Evolutionary conservation across 1,140 invertebrate species (phyloP).

Genomic region (Trachymyrmex septentrionalis): DNA sequence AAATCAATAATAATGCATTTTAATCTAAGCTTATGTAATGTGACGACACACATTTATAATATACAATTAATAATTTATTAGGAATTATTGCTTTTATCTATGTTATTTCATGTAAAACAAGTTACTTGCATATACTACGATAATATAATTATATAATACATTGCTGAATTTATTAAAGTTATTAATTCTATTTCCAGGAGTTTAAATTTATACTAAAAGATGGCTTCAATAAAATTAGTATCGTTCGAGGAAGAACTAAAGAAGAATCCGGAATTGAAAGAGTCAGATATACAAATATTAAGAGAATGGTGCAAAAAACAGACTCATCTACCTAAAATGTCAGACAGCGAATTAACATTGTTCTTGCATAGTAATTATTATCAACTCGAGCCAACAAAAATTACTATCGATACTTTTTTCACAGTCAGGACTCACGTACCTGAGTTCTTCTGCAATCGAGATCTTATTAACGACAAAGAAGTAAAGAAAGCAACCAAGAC

Average conservation of each 20-base stretch:
- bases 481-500: conserved; percentile 83
- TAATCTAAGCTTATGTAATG: background rate
- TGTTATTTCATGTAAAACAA: background rate
- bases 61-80: conserved; percentile 8
- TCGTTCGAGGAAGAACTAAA: conserved; percentile 86
- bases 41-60: background rate
- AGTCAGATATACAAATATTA: conserved; percentile 87
- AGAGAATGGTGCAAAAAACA: conserved; percentile 88
- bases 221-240: conserved; percentile 41
- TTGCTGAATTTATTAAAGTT: background rate
- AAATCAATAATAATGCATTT: background rate
- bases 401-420: conserved; percentile 88
- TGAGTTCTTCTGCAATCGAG: conserved; percentile 87
- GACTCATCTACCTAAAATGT: conserved; percentile 87
- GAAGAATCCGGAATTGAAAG: conserved; percentile 87
- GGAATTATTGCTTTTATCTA: background rate
- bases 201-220: background rate
- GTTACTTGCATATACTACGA: background rate
- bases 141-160: background rate
- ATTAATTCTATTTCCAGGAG: background rate
- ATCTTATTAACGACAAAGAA: conserved; percentile 82
- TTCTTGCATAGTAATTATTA: conserved; percentile 89
- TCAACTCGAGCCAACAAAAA: conserved; percentile 88
- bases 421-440: conserved; percentile 88
- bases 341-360: conserved; percentile 87